These are phyloP conservation scores for Drosophila sordidula DNA, from an alignment of 2,888 invertebrate genomes.

Conservation along the genomic window DNA sequence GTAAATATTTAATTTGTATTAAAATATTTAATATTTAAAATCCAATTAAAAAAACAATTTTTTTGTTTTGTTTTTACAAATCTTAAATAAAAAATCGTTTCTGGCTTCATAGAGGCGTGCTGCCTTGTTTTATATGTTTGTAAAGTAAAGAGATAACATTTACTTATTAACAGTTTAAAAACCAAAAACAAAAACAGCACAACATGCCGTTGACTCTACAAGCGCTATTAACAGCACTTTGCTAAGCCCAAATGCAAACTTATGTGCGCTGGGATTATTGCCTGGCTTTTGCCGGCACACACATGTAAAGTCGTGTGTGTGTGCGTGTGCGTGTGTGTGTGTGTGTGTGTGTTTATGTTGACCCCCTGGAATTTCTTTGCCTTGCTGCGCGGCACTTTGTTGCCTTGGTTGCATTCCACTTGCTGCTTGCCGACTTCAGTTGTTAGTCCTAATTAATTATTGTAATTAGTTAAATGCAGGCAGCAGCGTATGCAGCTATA, in stretches of 20 bases:
- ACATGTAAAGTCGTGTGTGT: slow-evolving; percentile 1
- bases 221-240: slow-evolving; percentile 48
- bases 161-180: no score
- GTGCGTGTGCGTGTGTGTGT: neutral
- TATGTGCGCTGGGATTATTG: slow-evolving; percentile 51
- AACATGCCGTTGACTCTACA: neutral
- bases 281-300: slow-evolving; percentile 5
- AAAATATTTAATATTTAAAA: no score
- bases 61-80: no score
- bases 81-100: no score
- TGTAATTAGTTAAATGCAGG: slow-evolving; percentile 76
- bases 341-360: neutral
- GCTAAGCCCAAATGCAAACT: slow-evolving; percentile 44
- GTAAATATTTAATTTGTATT: no score
- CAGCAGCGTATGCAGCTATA: slow-evolving; percentile 27
- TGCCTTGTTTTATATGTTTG: no score
- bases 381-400: slow-evolving; percentile 32
- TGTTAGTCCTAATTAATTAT: slow-evolving; percentile 78
- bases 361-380: slow-evolving; percentile 9
- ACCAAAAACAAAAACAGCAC: no score
- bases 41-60: no score
- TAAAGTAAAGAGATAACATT: no score
- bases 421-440: slow-evolving; percentile 43
- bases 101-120: no score
- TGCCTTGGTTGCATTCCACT: slow-evolving; percentile 42